Base-by-base conservation (phyloP, 2,797 vertebrate genomes). In the Bovichtus variegatus region DNA sequence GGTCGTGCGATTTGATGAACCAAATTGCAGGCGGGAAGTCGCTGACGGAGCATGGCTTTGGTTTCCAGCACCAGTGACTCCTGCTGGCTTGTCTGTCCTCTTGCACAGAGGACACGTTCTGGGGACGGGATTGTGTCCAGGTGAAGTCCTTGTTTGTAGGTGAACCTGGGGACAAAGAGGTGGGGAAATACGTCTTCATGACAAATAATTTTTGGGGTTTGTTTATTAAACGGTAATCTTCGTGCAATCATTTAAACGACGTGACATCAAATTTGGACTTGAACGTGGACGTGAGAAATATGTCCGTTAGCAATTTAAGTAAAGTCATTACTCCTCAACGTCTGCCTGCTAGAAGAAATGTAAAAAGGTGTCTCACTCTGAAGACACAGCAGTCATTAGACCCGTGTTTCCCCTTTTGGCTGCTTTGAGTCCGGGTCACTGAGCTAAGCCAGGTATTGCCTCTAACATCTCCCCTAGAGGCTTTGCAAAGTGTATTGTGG, bases 401-500 rank as follows among this genome's bases (percentile, higher is more conserved):
- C 49, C 58, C 5, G 8, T 59, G 60, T 72, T 81, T 53, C 47
- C 59, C 18, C 50, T 60, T 12, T 50, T 74, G 72, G 76, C 66
- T 27, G n/a, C 61, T 29, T 38, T 54, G 36, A 59, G 23, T 60
- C 38, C 1, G 18, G 59, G 69, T 84, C 75, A 71, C 51, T 19
- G 9, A 36, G 15, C 71, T 63, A 64, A 53, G 21, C 16, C 74
- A 71, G 73, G 67, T 73, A 50, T 41, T 27, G 44, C 49, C 61
- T 80, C 57, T 11, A 54, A 36, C 67, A 6, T 43, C 29, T 31
- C 57, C 70, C 68, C 53, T 1, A 5, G 44, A 62, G 77, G 53
- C 40, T 62, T 44, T 11, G 34, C 40, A 54, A 51, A 79, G 65
- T 63, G 44, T 67, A 25, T 80, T 38, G 54, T 60, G 4, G 41